Conservation (phyloP, 2,797 vertebrate species). For the Periparus ater region DNA sequence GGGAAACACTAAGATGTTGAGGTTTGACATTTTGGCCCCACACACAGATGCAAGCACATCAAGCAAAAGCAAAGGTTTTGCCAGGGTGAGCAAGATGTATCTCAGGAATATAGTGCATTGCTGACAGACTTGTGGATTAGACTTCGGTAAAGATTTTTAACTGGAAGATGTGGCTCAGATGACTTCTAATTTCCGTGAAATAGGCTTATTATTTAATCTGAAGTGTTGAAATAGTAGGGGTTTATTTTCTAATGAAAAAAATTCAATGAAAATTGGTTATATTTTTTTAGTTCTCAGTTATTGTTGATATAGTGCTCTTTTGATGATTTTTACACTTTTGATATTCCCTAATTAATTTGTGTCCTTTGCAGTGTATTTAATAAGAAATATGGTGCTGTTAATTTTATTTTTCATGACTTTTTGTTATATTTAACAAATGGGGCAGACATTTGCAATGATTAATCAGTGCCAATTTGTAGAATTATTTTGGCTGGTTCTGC, state of each 20-base stretch:
- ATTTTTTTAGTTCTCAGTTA: neutral
- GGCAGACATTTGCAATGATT: neutral
- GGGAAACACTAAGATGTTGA: neutral
- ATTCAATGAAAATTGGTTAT: neutral
- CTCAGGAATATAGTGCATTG: neutral
- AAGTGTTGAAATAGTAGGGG: neutral
- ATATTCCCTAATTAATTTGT: neutral
- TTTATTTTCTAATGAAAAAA: conserved; percentile 1
- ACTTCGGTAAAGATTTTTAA: conserved; percentile 6
- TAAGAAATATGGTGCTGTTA: neutral
- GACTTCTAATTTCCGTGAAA: neutral
- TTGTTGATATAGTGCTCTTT: neutral
- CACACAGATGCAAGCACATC: neutral
- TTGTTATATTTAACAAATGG: neutral
- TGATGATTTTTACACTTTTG: neutral
- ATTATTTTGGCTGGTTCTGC: neutral
- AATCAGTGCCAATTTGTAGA: neutral
- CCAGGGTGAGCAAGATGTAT: neutral
- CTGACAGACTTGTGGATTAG: neutral
- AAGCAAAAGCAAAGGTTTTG: neutral
- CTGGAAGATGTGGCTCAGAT: neutral
- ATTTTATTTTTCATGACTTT: neutral
- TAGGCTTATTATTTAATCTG: conserved; percentile 1
- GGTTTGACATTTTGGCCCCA: conserved; percentile 14
- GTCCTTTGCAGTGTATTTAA: neutral